These are phyloP conservation scores for Halictus quadricinctus DNA, from an alignment of 2,888 invertebrate genomes.

Conservation along the genomic window DNA sequence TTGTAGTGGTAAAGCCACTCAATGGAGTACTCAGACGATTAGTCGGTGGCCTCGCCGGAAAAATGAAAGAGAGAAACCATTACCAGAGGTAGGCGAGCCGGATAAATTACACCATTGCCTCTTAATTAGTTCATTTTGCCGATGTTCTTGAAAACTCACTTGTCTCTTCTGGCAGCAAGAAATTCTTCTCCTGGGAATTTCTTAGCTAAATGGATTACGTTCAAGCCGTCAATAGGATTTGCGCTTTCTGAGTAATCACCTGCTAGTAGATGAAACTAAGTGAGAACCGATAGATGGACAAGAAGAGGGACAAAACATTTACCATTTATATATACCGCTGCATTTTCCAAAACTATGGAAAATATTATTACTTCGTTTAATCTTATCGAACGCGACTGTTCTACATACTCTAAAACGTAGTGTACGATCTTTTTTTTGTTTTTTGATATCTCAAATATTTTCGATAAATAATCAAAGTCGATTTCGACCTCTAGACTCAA, in stretches of 20 bases:
- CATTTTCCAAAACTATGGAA: background rate
- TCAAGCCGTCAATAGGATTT: slow-evolving; percentile 6
- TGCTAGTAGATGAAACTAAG: background rate
- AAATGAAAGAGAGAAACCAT: background rate
- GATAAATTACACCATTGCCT: slow-evolving; percentile 6
- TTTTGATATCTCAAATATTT: too few relatives aligned
- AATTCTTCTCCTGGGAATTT: slow-evolving; percentile 1
- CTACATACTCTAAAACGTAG: too few relatives aligned
- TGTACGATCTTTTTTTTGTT: too few relatives aligned
- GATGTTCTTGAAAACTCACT: slow-evolving; percentile 8
- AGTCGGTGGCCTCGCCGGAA: background rate
- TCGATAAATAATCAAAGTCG: too few relatives aligned
- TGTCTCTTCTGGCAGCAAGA: slow-evolving; percentile 2
- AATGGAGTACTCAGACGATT: background rate
- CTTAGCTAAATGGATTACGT: slow-evolving; percentile 6
- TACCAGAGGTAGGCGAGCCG: background rate
- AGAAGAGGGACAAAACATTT: background rate
- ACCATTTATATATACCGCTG: background rate
- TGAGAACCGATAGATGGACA: background rate
- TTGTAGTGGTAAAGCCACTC: background rate
- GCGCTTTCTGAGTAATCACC: background rate
- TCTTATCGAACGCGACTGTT: too few relatives aligned
- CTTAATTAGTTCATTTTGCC: slow-evolving; percentile 1
- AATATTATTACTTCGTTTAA: background rate
- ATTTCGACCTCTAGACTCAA: too few relatives aligned